These are phyloP conservation scores for Orthosia gracilis DNA, from an alignment of 2,888 invertebrate species.

Conservation along the genomic window DNA sequence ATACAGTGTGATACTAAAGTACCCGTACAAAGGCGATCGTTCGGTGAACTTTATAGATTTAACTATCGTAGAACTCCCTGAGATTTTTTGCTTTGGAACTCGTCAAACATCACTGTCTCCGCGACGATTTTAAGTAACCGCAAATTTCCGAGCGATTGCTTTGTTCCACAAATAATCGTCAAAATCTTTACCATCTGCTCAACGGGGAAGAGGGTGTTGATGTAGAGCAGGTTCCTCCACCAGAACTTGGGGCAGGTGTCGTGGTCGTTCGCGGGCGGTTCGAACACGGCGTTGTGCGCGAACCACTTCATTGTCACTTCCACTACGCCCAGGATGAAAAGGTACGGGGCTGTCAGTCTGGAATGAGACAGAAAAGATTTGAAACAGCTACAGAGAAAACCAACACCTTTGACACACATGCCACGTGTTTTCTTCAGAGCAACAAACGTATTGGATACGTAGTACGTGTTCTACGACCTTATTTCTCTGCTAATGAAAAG, in stretches of 20 bases:
- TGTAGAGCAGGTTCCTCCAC: constrained; percentile 97
- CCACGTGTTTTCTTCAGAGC: too few relatives aligned
- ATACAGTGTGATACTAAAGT: too few relatives aligned
- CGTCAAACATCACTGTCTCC: not conserved
- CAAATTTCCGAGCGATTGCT: too few relatives aligned
- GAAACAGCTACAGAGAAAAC: too few relatives aligned
- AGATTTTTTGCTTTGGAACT: not conserved
- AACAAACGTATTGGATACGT: too few relatives aligned
- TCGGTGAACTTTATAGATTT: not conserved
- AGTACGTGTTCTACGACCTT: too few relatives aligned
- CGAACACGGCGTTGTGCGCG: constrained; percentile 95
- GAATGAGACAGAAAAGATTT: not conserved
- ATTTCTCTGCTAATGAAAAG: too few relatives aligned
- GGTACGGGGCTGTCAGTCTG: constrained; percentile 95
- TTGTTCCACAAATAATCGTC: not conserved
- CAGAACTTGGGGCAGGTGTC: constrained; percentile 96
- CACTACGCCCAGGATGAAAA: constrained; percentile 95
- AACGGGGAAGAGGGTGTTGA: constrained; percentile 96
- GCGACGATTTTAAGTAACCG: not conserved
- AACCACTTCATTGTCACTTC: constrained; percentile 97
- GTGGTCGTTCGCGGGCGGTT: constrained; percentile 95
- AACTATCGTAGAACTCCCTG: not conserved
- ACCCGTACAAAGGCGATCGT: too few relatives aligned
- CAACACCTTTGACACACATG: too few relatives aligned
- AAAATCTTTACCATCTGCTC: constrained; percentile 94